A percentile compares a stretch with the other conserved stretches of the same genome.
phyloP scores from a whole-genome alignment of 2,888 invertebrate genomes.

The Octodonta nipae region DNA sequence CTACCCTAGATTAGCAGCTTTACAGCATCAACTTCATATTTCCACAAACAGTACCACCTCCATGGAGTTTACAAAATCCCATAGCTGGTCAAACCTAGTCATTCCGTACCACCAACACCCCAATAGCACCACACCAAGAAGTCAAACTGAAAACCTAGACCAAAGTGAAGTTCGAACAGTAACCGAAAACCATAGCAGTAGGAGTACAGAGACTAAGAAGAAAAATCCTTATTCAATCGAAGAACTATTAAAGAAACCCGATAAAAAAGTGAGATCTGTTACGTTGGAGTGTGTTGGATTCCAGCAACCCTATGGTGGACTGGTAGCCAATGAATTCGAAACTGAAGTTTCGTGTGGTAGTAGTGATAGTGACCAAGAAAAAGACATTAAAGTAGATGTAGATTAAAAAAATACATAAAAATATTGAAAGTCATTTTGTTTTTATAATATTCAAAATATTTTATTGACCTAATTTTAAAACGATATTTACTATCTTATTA shows the following conservation, averaged over 20 bases:
- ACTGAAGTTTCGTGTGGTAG: slow-evolving; percentile 9
- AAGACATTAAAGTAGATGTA: slow-evolving; percentile 25
- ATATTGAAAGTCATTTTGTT: too few relatives aligned
- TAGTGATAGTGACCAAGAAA: slow-evolving; percentile 19
- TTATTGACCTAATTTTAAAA: too few relatives aligned
- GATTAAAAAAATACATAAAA: slow-evolving; percentile 16
- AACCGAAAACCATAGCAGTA: not conserved
- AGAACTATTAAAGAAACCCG: slow-evolving; percentile 69
- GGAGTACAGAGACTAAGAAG: slow-evolving; percentile 33
- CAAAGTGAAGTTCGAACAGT: not conserved
- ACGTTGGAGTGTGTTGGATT: slow-evolving; percentile 9
- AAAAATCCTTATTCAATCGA: slow-evolving; percentile 80
- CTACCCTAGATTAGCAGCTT: slow-evolving; percentile 39
- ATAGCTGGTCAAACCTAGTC: slow-evolving; percentile 43
- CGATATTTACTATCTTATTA: too few relatives aligned
- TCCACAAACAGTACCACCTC: slow-evolving; percentile 29
- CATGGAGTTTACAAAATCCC: not conserved
- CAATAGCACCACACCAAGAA: slow-evolving; percentile 8
- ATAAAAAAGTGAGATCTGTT: slow-evolving; percentile 40
- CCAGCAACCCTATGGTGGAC: slow-evolving; percentile 25
- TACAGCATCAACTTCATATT: slow-evolving; percentile 38
- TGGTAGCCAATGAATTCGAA: slow-evolving; percentile 15
- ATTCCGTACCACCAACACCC: slow-evolving; percentile 41
- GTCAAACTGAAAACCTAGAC: not conserved
- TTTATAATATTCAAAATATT: too few relatives aligned